Evolutionary conservation across 92 coral and sea anemone species (phyloP).

Genomic region (Heteractis magnifica): DNA sequence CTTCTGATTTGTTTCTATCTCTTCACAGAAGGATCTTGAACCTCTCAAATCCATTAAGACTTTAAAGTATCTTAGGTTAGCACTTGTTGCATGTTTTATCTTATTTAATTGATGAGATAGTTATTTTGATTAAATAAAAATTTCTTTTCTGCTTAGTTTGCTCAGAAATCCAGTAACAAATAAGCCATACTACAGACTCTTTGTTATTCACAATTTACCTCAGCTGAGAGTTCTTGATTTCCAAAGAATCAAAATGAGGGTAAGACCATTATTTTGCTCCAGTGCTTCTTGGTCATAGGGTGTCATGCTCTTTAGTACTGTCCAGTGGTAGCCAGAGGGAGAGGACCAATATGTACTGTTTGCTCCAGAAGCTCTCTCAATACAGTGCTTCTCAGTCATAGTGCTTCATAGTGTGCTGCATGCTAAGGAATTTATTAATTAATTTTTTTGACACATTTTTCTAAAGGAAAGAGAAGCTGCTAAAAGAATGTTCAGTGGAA

Average conservation of each 20-base stretch:
- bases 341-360: neutral
- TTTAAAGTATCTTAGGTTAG: slow-evolving; percentile 83
- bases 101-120: neutral
- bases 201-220: slow-evolving; percentile 84
- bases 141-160: slow-evolving; percentile 54
- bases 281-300: too few species aligned
- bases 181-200: slow-evolving; percentile 91
- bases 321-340: too few species aligned
- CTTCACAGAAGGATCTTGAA: slow-evolving; percentile 82
- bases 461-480: slow-evolving; percentile 96
- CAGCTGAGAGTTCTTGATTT: slow-evolving; percentile 92
- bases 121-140: neutral
- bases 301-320: neutral
- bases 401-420: neutral
- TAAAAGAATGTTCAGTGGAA: slow-evolving; percentile 86
- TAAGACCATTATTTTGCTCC: slow-evolving; percentile 6
- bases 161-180: slow-evolving; percentile 94
- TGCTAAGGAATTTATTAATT: neutral
- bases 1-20: neutral
- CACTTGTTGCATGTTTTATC: neutral
- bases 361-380: neutral
- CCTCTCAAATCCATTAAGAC: slow-evolving; percentile 70
- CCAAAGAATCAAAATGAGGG: slow-evolving; percentile 94
- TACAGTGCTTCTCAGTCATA: too few species aligned
- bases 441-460: neutral